Evolutionary conservation across 1,140 invertebrate genomes (phyloP).

Genomic region (Zaprionus capensis): DNA sequence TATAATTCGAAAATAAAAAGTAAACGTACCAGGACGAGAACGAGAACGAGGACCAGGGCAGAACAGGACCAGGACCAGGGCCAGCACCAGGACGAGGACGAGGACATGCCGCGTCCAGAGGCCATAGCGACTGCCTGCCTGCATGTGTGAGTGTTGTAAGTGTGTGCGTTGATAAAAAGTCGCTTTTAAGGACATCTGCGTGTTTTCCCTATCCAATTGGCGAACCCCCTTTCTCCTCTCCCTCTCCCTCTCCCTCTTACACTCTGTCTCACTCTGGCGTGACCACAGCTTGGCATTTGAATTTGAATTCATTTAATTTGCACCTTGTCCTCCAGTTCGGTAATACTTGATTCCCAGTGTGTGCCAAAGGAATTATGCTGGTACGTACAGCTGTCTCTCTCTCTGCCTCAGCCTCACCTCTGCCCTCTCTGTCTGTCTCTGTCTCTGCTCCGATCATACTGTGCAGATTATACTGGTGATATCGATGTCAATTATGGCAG

Average conservation of each 20-base stretch:
- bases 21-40: slow-evolving; percentile 21
- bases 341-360: slow-evolving; percentile 59
- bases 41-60: background rate
- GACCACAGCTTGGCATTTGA: slow-evolving; percentile 65
- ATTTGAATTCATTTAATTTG: slow-evolving; percentile 81
- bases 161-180: slow-evolving; percentile 38
- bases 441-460: background rate
- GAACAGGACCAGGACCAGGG: background rate
- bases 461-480: slow-evolving; percentile 20
- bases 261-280: slow-evolving; percentile 9
- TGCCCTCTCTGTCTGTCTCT: background rate
- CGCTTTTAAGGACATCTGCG: slow-evolving; percentile 69
- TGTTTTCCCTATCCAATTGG: slow-evolving; percentile 56
- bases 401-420: background rate
- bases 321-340: slow-evolving; percentile 74
- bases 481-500: background rate
- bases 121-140: slow-evolving; percentile 5
- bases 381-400: slow-evolving; percentile 33
- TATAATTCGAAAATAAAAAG: slow-evolving; percentile 70
- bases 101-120: slow-evolving; percentile 22
- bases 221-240: slow-evolving; percentile 30
- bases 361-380: slow-evolving; percentile 41
- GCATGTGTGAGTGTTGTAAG: background rate
- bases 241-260: slow-evolving; percentile 4
- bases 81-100: background rate